These are phyloP conservation scores for Erethizon dorsatum DNA, from an alignment of 2,797 vertebrate species.

Conservation along the genomic window DNA sequence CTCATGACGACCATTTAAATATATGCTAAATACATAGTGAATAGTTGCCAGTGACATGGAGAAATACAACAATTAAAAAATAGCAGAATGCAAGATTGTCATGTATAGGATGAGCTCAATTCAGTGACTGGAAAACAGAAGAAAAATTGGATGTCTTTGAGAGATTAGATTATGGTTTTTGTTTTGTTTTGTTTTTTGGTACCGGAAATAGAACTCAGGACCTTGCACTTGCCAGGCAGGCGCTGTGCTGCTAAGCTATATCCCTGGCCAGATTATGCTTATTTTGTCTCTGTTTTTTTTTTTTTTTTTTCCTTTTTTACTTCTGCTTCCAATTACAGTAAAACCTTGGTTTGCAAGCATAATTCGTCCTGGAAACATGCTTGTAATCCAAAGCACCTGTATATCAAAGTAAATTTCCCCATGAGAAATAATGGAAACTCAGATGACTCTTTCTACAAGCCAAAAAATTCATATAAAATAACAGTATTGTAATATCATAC, in stretches of 20 bases:
- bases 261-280: neutral
- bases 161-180: neutral
- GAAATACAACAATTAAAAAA: neutral
- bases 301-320: neutral
- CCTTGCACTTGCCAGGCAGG: too few relatives aligned
- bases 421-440: neutral
- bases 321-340: neutral
- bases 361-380: neutral
- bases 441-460: neutral
- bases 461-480: neutral
- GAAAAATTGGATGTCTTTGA: constrained; percentile 1
- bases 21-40: neutral
- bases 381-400: neutral
- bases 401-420: neutral
- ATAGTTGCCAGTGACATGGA: constrained; percentile 21
- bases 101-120: neutral
- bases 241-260: too few relatives aligned
- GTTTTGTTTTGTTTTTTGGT: neutral
- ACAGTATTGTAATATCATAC: neutral
- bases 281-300: neutral
- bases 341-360: neutral
- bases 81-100: neutral
- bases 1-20: neutral
- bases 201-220: too few relatives aligned
- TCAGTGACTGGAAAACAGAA: neutral